Evolutionary conservation across 2,797 vertebrate species (phyloP), one percentile per base, ranked within the genome.

Genomic region (Podargus strigoides): DNA sequence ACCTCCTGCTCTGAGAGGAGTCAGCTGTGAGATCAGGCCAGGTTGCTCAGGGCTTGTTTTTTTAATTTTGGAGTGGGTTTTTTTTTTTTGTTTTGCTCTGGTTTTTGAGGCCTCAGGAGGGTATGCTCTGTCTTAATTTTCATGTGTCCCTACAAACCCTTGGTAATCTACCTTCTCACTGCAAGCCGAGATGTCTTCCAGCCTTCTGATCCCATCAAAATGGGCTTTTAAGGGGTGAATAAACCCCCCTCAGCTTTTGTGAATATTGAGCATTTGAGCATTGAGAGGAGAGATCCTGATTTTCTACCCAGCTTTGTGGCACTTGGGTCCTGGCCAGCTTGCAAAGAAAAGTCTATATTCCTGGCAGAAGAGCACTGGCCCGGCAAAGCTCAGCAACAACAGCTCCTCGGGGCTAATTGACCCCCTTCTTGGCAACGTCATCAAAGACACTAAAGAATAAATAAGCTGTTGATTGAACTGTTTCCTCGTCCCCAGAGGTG

Each of bases 361-460:
- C 80, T 94, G 87, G 87, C 92, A 90, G 81, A 85, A 77, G 86
- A 89, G 67, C 12, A 6, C 37, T 0, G 34, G 55, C 82, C 6
- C 6, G 4, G 74, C 70, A 68, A 60, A 80, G 66, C 83, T 77
- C 55, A 12, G 70, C 60, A 81, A 8, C 80, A 60, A 46, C 75
- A 50, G 24, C 91, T 93, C 72, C 80, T 94, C 18, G 1, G 46
- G 2, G 4, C 60, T 93, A 93, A 95, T 94, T 93, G 95, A 96
- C 87, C 79, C 41, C 68, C 19, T 72, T 91, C 85, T 94, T 96
- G 95, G 96, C 95, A 94, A 60, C 94, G 50, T 41, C 95, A 90
- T 96, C 95, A 94, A 94, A 97, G 92, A 46, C 3, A 0, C 3
- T 34, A 41, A 39, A 80, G 85, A 93, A 87, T 90, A 94, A 96